These are phyloP conservation scores for Acanthurus leucopareius DNA, from an alignment of 2,797 vertebrate genomes.

Conservation along the genomic window DNA sequence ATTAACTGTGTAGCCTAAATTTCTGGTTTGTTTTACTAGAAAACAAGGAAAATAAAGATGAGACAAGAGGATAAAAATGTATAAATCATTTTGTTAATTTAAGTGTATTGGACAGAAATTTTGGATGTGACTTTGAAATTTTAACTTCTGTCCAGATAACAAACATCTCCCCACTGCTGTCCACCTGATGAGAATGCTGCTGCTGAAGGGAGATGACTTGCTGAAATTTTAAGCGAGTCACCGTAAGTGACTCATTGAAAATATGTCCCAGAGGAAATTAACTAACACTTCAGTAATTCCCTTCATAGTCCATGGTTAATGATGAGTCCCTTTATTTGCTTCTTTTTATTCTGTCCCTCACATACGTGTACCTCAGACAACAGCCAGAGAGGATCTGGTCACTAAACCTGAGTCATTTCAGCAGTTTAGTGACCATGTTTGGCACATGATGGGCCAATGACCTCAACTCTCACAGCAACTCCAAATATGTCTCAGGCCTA, in stretches of 20 bases:
- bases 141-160: neutral
- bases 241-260: constrained; percentile 10
- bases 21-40: too few relatives aligned
- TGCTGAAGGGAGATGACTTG: neutral
- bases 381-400: neutral
- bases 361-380: neutral
- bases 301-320: neutral
- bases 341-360: neutral
- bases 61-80: too few relatives aligned
- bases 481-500: neutral
- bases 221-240: neutral
- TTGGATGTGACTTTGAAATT: too few relatives aligned
- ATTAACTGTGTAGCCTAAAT: too few relatives aligned
- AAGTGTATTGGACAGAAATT: too few relatives aligned
- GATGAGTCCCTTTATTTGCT: neutral
- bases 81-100: too few relatives aligned
- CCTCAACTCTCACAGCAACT: neutral
- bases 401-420: neutral
- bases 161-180: neutral
- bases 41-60: too few relatives aligned
- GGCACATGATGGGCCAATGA: neutral
- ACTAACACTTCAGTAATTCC: neutral
- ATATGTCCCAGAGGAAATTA: neutral
- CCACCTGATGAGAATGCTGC: neutral
- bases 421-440: neutral